Base-by-base conservation (phyloP, 2,797 vertebrate genomes). In the Phrynocephalus vlangalii region DNA sequence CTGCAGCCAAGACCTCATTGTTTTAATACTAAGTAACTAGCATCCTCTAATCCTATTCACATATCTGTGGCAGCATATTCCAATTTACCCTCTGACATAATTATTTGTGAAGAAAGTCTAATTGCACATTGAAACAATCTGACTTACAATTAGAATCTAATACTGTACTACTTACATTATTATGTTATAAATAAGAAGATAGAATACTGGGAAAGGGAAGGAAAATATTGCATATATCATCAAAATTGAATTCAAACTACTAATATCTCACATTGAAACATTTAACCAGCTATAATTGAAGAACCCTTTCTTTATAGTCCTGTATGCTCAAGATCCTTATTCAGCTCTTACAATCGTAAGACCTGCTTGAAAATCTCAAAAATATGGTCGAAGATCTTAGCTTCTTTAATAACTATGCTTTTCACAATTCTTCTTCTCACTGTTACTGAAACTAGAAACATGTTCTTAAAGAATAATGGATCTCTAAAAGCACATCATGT, bases 41-140 rank as follows among this genome's bases (percentile, higher is more conserved):
- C 22, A 13, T 26, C 48, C 8, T 52, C 24, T 81, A 44, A 71
- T 38, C 44, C 18, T 16, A 52, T 50, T 71, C 28, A 56, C 15
- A 28, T 60, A 73, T 48, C 20, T 63, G 7, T 81, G 24, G 16
- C 63, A 63, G 13, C 73, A 75, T 11, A 10, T 44, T 77, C 18
- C 48, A 71, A 6, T 66, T 85, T 87, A 70, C 87, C 89, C 82
- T 72, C 77, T 91, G 18, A 38, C 30, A 50, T 66, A 38, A 22
- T 24, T 3, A 26, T 66, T 11, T 85, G 38, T 79, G 20, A 28
- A 20, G 13, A 60, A 20, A 83, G 24, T 75, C 24, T 60, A 84
- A 38, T 10, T 76, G 33, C 33, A 63, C 75, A 67, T 78, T 67
- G 72, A 24, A 79, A 70, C 48, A 68, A 78, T 28, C 6, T 85